Evolutionary conservation across 1,140 invertebrate species (phyloP), one percentile per base, ranked within the genome.

Genomic region (Lordiphosa collinella): DNA sequence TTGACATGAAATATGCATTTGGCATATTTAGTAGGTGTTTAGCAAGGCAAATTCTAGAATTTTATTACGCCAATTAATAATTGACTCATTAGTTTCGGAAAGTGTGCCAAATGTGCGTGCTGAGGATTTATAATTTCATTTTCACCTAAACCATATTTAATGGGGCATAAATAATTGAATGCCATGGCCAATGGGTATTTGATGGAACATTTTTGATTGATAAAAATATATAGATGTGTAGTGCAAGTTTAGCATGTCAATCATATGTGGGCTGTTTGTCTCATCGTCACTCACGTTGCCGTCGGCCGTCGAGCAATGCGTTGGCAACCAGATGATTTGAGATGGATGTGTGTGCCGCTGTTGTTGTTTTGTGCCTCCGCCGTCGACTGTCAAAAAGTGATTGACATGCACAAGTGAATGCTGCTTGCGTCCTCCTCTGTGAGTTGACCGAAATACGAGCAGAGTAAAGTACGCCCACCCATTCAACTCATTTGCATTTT

Each of bases 381-480:
- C 48, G 53, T 34, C 49, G 51, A 41, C 59, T 80, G 76, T 80
- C 75, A 80, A 57, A 71, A 66, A 67, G 55, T 80, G 75, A 80
- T 80, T 80, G 75, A 80, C 75, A 80, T 70, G 75, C 75, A 80
- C 75, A 80, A 80, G 75, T 82, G 76, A 76, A 70, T 80, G 66
- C 48, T 29, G 34, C 12, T 16, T 11, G n/a, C 25, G 51, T 40
- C 13, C 41, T 44, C 37, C 47, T 10, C 12, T 54, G 22, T 31
- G 44, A 16, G 34, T 29, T 40, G 51, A 53, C 52, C 68, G 63
- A 43, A 36, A 60, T 68, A 52, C 47, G 58, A 54, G 41, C 55
- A 48, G 36, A 55, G 40, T 34, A 60, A 66, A 59, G 68, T 66
- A 55, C 76, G 75, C 70, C 70, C 75, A 66, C 69, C 75, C 70